Evolutionary conservation across 1,140 invertebrate genomes (phyloP), one percentile per base, ranked within the genome.

Genomic region (Leguminivora glycinivorella): DNA sequence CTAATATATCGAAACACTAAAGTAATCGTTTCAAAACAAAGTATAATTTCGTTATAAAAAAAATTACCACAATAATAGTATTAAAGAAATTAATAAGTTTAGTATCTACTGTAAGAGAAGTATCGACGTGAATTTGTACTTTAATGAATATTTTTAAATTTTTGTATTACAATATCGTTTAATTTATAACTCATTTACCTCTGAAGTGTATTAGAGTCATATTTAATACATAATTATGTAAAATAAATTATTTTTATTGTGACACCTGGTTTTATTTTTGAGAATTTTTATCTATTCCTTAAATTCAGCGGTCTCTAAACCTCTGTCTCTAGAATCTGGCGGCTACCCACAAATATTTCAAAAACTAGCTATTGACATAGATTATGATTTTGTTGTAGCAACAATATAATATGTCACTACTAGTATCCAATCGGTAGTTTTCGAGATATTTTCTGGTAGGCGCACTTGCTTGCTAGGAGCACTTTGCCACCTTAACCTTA

Each of bases 131-230:
- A 52, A 29, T 29, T 17, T 29, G 14, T 63, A 63, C n/a, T 17
- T 0, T 14, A 29, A 63, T 63, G 29, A 63, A 63, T 63, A 14
- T 34, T 25, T 63, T 31, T 29, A 34, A 63, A 29, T 63, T 63
- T 60, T 63, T 34, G 26, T 63, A 63, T 31, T n/a, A 52, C 17
- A 19, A 9, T 63, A 63, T 63, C 58, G 4, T 63, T 9, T 31
- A 63, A 63, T 63, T 63, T 63, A 63, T 63, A 63, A 63, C 58
- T 63, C 58, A 34, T 63, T 63, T 63, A 63, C 58, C 58, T 63
- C 58, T 29, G 58, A 31, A 63, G 58, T 63, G 24, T 26, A 26
- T 60, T 58, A 26, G 12, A 25, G 2, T 56, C 10, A 26, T 60
- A 60, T 25, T n/a, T n/a, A n/a, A 63, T 63, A 34, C 17, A 63